phyloP scores from a whole-genome alignment of 2,113 vertebrate species.

The Cyanoderma ruficeps region DNA sequence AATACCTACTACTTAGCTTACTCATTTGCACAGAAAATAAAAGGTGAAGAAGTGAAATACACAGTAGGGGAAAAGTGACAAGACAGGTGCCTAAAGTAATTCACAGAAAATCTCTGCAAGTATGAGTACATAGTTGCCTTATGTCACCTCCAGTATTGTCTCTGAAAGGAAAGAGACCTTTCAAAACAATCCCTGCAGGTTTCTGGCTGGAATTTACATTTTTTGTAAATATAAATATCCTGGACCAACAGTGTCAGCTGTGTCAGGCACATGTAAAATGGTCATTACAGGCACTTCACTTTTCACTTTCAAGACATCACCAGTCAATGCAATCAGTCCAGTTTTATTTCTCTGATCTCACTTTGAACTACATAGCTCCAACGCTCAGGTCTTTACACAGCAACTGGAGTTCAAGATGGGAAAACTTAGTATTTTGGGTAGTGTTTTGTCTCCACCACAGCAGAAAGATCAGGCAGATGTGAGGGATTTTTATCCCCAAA shows the following conservation, averaged over 20 bases:
- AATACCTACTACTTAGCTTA: background rate
- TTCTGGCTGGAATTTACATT: background rate
- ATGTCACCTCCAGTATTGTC: background rate
- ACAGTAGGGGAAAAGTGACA: background rate
- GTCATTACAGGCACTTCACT: background rate
- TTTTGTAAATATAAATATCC: background rate
- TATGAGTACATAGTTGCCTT: background rate
- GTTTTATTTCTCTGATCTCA: background rate
- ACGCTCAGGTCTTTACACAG: fast-evolving
- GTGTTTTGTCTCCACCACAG: background rate
- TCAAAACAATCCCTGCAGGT: background rate
- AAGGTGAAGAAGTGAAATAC: background rate
- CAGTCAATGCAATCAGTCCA: background rate
- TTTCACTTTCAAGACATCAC: background rate
- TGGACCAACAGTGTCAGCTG: background rate
- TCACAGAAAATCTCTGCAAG: background rate
- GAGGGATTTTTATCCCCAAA: background rate
- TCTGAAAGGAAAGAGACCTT: background rate
- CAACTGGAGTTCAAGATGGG: background rate
- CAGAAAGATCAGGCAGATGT: background rate
- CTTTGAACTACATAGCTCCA: background rate
- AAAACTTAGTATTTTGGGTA: background rate
- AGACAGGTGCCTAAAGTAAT: background rate
- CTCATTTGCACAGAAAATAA: background rate
- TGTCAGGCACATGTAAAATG: background rate